Evolutionary conservation across 1,140 invertebrate genomes (phyloP), one percentile per base, ranked within the genome.

Genomic region (Trinorchestia longiramus): DNA sequence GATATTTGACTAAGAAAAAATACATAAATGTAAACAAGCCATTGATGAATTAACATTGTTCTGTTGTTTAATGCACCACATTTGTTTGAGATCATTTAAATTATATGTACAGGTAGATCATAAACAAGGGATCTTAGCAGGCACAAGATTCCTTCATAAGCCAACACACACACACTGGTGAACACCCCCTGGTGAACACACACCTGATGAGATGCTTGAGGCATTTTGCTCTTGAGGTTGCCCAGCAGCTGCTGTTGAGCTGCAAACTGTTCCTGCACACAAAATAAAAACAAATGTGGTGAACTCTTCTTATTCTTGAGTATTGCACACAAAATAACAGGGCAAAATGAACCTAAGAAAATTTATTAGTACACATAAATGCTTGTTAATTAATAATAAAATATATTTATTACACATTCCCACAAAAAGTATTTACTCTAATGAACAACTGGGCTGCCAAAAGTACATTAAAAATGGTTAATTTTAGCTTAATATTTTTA

Each of bases 151-250:
- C 47, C 6, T 53, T 53, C 47, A 53, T 53, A 6, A 53, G 19
- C 47, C 47, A 11, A 53, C n/a, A n/a, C n/a, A n/a, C n/a, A n/a
- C n/a, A n/a, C n/a, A n/a, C n/a, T n/a, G n/a, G n/a, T n/a, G n/a
- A n/a, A n/a, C n/a, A n/a, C n/a, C n/a, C n/a, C n/a, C n/a, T n/a
- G n/a, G n/a, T 53, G 15, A 77, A 28, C 62, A 77, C 62, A 77
- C 15, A 90, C 88, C 88, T 94, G 92, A 19, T 42, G 44, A 45
- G 92, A 94, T n/a, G 92, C 43, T 47, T 94, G 92, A 11, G 92
- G 92, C 92, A 94, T 47, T 43, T 94, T 94, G 92, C 44, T 94
- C 44, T 94, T 94, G 43, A 94, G 44, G 44, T 36, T 94, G 4
- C 92, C 92, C 92, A 94, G 43, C 44, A 94, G 40, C 36, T 47